These are phyloP conservation scores for Cercopithecus mitis DNA, from an alignment of 2,797 vertebrate genomes.

Conservation along the genomic window DNA sequence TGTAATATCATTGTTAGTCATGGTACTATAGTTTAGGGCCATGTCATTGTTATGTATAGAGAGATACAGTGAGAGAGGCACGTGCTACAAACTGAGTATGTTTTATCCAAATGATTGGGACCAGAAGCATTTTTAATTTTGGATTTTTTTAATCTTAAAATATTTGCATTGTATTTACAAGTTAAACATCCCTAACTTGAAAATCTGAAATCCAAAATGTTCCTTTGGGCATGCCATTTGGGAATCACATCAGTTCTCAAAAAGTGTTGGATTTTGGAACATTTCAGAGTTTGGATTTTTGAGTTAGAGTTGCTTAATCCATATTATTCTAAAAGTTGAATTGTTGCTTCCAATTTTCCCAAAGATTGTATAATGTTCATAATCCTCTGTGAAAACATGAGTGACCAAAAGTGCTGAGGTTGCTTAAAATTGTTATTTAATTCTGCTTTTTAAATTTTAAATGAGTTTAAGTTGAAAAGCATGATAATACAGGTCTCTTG, in stretches of 20 bases:
- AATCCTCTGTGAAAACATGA: neutral
- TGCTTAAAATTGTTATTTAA: neutral
- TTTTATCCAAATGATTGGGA: neutral
- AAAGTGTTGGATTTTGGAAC: too few relatives aligned
- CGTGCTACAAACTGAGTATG: neutral
- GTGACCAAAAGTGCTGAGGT: neutral
- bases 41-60: accelerated
- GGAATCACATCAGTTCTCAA: neutral
- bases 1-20: accelerated
- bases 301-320: neutral
- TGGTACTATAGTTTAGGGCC: neutral
- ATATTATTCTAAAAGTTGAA: neutral
- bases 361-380: neutral
- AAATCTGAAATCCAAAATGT: neutral
- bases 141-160: neutral
- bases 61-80: neutral
- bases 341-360: neutral
- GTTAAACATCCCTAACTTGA: neutral
- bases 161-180: neutral
- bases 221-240: neutral
- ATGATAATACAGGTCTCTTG: neutral
- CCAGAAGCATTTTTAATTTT: neutral
- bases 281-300: neutral
- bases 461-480: slow-evolving; percentile 13
- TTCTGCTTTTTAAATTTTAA: neutral